Evolutionary conservation across 2,113 vertebrate genomes (phyloP).

Genomic region (Onychostruthus taczanowskii): DNA sequence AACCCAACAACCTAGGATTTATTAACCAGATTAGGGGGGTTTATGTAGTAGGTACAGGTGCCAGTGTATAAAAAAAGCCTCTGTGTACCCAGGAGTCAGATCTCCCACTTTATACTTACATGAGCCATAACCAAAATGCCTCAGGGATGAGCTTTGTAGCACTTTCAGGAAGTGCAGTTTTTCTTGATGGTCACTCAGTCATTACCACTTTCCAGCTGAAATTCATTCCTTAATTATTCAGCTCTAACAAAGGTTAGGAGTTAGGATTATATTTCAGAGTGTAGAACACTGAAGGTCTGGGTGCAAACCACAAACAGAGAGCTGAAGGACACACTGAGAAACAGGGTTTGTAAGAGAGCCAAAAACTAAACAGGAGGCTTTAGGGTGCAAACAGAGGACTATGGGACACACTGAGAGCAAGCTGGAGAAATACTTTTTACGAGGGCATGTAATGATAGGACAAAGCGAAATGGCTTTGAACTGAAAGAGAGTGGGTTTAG

Average conservation of each 20-base stretch:
- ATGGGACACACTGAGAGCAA: not conserved
- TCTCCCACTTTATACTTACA: not conserved
- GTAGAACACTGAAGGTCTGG: not conserved
- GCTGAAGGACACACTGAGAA: not conserved
- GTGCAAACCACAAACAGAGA: not conserved
- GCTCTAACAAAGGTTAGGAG: not conserved
- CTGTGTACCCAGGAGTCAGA: not conserved
- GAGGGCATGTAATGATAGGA: not conserved
- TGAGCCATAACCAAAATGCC: not conserved
- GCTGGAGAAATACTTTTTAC: not conserved
- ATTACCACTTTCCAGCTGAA: not conserved
- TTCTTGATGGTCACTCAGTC: not conserved
- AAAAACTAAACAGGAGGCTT: not conserved
- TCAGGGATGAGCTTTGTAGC: not conserved
- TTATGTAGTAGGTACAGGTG: not conserved
- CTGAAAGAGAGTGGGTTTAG: not conserved
- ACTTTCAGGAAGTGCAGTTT: not conserved
- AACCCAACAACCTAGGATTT: not conserved
- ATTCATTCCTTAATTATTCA: not conserved
- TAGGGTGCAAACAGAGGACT: not conserved
- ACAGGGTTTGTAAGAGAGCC: not conserved
- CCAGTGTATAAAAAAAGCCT: not conserved
- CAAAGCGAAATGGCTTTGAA: not conserved
- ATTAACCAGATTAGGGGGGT: not conserved
- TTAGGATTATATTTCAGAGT: not conserved